Base-by-base conservation (phyloP, 2,797 vertebrate species). In the Tragelaphus oryx region DNA sequence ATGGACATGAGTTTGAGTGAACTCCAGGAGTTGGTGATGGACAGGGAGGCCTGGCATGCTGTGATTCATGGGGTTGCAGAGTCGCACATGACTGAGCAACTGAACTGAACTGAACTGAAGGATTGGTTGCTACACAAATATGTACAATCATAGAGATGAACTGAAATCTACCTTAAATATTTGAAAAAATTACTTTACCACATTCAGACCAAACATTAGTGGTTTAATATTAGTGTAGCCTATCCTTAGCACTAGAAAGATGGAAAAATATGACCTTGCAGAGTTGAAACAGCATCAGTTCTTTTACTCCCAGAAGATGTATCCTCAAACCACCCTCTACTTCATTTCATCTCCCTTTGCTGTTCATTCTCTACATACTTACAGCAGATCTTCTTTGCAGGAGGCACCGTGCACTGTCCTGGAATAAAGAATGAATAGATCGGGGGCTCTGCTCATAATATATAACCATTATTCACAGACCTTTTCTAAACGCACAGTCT, bases 101-200 rank as follows among this genome's bases (percentile, higher is more conserved):
- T 59, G 26, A 6, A 59, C 26, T 28, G 57, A 12, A 60, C 28
- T 30, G 59, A 12, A 59, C 26, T 30, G 57, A 71, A 95, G 62
- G n/a, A 30, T 37, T 59, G 37, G 22, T 74, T 76, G 57, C 59
- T 76, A 87, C 20, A 30, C 0, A 59, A 79, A 88, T 17, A 62
- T 14, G 10, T 65, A 74, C 33, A 57, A 50, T 84, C 26, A 82
- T 71, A 91, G 97, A 82, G 50, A 2, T n/a, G 14, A 90, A 16
- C 17, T 82, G 50, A 94, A 88, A 89, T 85, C 30, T 87, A 91
- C 37, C 18, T 95, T 65, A 75, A 83, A 48, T 62, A 75, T 93
- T 59, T 86, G 12, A 74, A 76, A 87, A 86, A 68, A 75, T 60
- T 59, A 74, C 84, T 74, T 83, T 62, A 33, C 30, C 50, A 54